These are phyloP conservation scores for Lordiphosa collinella DNA, from an alignment of 1,140 invertebrate genomes.

Conservation along the genomic window DNA sequence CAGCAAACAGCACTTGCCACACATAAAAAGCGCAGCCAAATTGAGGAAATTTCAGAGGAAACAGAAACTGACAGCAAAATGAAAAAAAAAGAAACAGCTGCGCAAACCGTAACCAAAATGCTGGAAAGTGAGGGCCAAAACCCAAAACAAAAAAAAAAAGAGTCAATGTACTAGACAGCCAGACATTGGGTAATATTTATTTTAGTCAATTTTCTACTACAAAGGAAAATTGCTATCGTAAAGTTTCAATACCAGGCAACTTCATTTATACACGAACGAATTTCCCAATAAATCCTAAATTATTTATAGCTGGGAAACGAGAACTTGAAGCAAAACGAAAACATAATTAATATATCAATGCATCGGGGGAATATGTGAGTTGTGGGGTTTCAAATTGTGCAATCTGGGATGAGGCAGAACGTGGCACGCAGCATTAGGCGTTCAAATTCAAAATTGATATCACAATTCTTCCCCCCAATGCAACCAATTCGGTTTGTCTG, in stretches of 20 bases:
- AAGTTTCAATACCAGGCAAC: background rate
- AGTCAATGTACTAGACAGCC: slow-evolving; percentile 38
- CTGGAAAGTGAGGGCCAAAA: slow-evolving; percentile 6
- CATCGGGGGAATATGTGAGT: slow-evolving; percentile 27
- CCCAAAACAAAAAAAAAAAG: slow-evolving; percentile 9
- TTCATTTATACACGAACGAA: background rate
- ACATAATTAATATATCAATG: slow-evolving; percentile 59
- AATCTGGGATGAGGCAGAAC: too few species aligned
- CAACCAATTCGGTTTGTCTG: too few species aligned
- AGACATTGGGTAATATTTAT: slow-evolving; percentile 42
- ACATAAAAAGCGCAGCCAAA: slow-evolving; percentile 3
- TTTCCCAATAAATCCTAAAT: slow-evolving; percentile 1
- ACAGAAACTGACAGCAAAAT: slow-evolving; percentile 13
- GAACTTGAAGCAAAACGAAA: slow-evolving; percentile 33
- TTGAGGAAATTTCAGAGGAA: slow-evolving; percentile 2
- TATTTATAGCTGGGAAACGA: slow-evolving; percentile 13
- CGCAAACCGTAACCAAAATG: slow-evolving; percentile 25
- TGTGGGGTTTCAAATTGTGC: too few species aligned
- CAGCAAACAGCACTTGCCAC: background rate
- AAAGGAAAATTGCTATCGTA: background rate
- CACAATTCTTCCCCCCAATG: slow-evolving; percentile 16
- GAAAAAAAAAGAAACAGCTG: slow-evolving; percentile 31
- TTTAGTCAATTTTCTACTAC: slow-evolving; percentile 21
- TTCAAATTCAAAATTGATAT: slow-evolving; percentile 6
- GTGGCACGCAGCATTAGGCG: too few species aligned